Percentiles rank a stretch among this genome's conserved stretches.
Evolutionary conservation across 2,888 invertebrate species (phyloP).

Genomic region (Operophtera brumata): DNA sequence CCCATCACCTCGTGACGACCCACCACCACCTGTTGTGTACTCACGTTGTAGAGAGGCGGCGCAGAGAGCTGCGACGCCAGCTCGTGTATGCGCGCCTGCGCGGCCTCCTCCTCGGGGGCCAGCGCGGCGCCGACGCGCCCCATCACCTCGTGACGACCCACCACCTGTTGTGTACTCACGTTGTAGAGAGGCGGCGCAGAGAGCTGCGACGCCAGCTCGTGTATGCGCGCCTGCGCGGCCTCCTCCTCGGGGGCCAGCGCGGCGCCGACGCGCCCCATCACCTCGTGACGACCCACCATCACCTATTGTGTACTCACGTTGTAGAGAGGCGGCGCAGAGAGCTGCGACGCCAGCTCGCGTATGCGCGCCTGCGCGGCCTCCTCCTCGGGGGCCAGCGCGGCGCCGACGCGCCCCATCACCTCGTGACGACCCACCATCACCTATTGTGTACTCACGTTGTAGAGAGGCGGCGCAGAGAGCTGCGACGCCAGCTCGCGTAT

Average conservation of each 20-base stretch:
- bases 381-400: conserved; percentile 93
- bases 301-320: conserved; percentile 82
- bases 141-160: conserved; percentile 92
- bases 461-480: conserved; percentile 94
- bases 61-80: conserved; percentile 93
- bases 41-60: conserved; percentile 94
- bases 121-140: conserved; percentile 94
- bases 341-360: conserved; percentile 91
- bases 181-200: conserved; percentile 96
- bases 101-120: conserved; percentile 93
- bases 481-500: conserved; percentile 93
- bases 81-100: conserved; percentile 92
- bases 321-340: conserved; percentile 95
- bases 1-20: conserved; percentile 93
- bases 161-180: conserved; percentile 84
- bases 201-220: conserved; percentile 91
- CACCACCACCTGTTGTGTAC: conserved; percentile 68
- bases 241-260: conserved; percentile 95
- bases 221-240: conserved; percentile 90
- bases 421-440: conserved; percentile 94
- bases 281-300: conserved; percentile 93
- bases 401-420: conserved; percentile 91
- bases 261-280: conserved; percentile 91
- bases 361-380: conserved; percentile 92
- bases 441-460: conserved; percentile 86